Evolutionary conservation across 2,888 invertebrate species (phyloP).

Genomic region (Apeira syringaria): DNA sequence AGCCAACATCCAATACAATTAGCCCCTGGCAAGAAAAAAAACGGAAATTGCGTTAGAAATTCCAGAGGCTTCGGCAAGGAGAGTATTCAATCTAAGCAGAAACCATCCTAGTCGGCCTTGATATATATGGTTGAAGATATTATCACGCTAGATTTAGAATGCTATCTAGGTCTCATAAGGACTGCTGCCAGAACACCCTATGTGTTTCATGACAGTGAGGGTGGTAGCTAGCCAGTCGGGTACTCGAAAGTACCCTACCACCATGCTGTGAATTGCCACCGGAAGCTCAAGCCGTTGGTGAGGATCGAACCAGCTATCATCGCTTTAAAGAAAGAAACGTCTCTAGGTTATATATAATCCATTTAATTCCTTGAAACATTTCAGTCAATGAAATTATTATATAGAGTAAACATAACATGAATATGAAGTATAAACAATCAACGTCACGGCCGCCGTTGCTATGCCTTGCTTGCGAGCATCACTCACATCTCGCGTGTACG

Average conservation of each 20-base stretch:
- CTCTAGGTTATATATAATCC: slow-evolving; percentile 21
- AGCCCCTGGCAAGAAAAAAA: slow-evolving; percentile 15
- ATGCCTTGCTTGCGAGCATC: slow-evolving; percentile 60
- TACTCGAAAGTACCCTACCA: too few relatives aligned
- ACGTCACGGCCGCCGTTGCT: slow-evolving; percentile 69
- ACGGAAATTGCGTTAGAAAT: slow-evolving; percentile 37
- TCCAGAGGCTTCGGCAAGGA: slow-evolving; percentile 28
- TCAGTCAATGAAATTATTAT: slow-evolving; percentile 76
- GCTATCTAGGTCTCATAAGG: too few relatives aligned
- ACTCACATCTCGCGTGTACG: slow-evolving; percentile 55
- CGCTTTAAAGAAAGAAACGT: slow-evolving; percentile 27
- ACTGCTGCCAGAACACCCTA: too few relatives aligned
- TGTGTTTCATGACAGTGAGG: too few relatives aligned
- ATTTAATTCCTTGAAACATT: slow-evolving; percentile 53
- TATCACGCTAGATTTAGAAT: too few relatives aligned
- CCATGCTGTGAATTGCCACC: too few relatives aligned
- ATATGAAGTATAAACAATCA: slow-evolving; percentile 59
- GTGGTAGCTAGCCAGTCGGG: too few relatives aligned
- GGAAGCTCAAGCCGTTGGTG: too few relatives aligned
- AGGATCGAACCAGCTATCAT: slow-evolving; percentile 24
- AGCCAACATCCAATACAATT: slow-evolving; percentile 34
- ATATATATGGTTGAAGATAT: too few relatives aligned
- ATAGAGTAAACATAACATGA: slow-evolving; percentile 70
- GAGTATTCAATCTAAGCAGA: slow-evolving; percentile 25
- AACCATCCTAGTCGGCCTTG: too few relatives aligned